Percentiles rank a stretch among this genome's conserved stretches.
Conservation (phyloP, 2,113 vertebrate genomes). For the Anser brachyrhynchus region DNA sequence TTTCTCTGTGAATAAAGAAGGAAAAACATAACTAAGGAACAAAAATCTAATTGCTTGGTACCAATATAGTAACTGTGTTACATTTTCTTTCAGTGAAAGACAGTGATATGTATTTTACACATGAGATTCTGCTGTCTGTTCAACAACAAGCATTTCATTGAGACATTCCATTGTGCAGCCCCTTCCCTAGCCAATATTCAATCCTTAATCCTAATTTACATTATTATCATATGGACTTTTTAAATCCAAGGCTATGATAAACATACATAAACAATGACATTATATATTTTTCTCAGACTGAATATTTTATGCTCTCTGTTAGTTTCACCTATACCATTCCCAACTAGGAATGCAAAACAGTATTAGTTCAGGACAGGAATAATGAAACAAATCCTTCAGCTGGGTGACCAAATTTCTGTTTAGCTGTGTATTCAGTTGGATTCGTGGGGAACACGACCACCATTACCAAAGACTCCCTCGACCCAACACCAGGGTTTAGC, state of each 20-base stretch:
- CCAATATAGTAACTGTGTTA: background rate
- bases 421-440: background rate
- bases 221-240: background rate
- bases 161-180: background rate
- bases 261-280: background rate
- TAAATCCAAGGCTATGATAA: background rate
- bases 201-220: background rate
- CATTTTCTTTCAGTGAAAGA: background rate
- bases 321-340: background rate
- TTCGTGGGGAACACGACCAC: background rate
- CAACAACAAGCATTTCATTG: background rate
- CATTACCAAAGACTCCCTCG: background rate
- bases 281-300: background rate
- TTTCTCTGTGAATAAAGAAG: constrained; percentile 84
- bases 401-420: background rate
- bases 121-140: background rate
- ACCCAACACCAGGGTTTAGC: background rate
- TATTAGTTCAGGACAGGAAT: background rate
- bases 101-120: background rate
- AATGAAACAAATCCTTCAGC: background rate
- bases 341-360: background rate
- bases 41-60: background rate
- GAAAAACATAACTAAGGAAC: background rate
- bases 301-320: background rate
- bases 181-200: background rate